Percentiles rank a stretch among this genome's conserved stretches.
phyloP scores from a whole-genome alignment of 2,888 invertebrate species.

The Drosophila nigricruria region DNA sequence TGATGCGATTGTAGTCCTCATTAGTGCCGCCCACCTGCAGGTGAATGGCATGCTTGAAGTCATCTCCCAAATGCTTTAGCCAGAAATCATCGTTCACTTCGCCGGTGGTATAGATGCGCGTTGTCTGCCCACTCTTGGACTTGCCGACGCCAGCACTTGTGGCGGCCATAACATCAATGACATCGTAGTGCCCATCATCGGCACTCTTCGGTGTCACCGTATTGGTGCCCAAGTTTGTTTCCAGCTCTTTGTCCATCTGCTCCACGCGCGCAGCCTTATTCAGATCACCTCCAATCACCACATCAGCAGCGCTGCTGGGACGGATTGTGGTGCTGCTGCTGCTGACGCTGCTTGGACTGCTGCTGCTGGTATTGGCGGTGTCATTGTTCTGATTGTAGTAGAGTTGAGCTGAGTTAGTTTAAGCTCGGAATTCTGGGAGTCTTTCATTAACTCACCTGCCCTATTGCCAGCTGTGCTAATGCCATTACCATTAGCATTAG shows the following conservation, averaged over 20 bases:
- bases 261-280: constrained; percentile 42
- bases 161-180: constrained; percentile 70
- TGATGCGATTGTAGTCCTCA: constrained; percentile 66
- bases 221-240: neutral
- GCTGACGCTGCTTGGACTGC: constrained; percentile 15
- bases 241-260: constrained; percentile 11
- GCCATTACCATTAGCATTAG: constrained; percentile 22
- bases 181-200: constrained; percentile 51
- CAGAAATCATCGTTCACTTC: constrained; percentile 80
- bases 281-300: constrained; percentile 26
- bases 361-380: constrained; percentile 15
- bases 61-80: constrained; percentile 81
- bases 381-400: constrained; percentile 19
- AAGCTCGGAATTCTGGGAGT: neutral
- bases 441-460: constrained; percentile 42
- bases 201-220: constrained; percentile 12
- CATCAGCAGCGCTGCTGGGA: constrained; percentile 23
- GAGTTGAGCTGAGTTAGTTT: neutral
- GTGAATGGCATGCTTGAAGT: constrained; percentile 82
- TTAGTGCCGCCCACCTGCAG: constrained; percentile 70
- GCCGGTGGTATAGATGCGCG: constrained; percentile 74
- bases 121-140: constrained; percentile 70
- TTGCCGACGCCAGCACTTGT: constrained; percentile 39
- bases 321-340: constrained; percentile 33
- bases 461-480: constrained; percentile 23